These are phyloP conservation scores for Aptenodytes forsteri DNA, from an alignment of 2,113 vertebrate species.

Conservation along the genomic window DNA sequence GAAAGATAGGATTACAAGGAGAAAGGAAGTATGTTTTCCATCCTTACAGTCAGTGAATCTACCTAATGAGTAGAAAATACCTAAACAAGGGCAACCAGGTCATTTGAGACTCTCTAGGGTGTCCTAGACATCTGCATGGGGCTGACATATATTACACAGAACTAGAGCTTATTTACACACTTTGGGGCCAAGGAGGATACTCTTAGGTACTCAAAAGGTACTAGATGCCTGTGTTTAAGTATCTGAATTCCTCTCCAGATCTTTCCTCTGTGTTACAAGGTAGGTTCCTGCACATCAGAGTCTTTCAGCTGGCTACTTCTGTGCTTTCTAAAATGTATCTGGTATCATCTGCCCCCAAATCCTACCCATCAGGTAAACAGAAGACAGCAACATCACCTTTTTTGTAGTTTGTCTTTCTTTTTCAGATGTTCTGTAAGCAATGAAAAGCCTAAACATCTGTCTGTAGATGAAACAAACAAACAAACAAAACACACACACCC, in stretches of 20 bases:
- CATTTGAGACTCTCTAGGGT: neutral
- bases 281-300: neutral
- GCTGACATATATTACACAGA: neutral
- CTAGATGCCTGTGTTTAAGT: neutral
- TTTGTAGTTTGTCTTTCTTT: neutral
- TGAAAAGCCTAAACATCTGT: neutral
- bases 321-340: neutral
- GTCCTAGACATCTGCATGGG: neutral
- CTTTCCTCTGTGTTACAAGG: neutral
- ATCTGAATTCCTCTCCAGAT: neutral
- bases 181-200: neutral
- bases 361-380: neutral
- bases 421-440: neutral
- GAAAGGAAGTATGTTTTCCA: neutral
- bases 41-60: neutral
- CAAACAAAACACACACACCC: neutral
- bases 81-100: neutral
- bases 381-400: neutral
- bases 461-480: neutral
- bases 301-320: neutral
- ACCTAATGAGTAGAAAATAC: neutral
- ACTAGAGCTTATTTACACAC: neutral
- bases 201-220: neutral
- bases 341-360: neutral
- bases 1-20: neutral